phyloP scores from a whole-genome alignment of 2,888 invertebrate species.

The Marasmarcha lunaedactyla region DNA sequence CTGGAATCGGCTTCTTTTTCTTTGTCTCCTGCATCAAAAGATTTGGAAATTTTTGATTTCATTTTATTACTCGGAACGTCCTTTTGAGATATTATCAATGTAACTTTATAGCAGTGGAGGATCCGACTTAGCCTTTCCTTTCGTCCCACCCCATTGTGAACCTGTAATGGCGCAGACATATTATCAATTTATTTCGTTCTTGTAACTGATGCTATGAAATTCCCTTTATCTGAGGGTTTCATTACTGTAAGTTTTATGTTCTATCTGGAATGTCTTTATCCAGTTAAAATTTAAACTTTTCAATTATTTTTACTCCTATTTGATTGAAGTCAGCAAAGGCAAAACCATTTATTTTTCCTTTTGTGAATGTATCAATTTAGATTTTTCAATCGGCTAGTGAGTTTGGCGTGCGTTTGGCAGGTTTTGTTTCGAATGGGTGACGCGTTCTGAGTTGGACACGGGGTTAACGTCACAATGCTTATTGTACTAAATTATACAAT shows the following conservation, averaged over 20 bases:
- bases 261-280: too few species aligned
- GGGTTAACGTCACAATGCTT: constrained; percentile 41
- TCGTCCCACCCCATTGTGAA: constrained; percentile 52
- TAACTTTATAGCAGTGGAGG: constrained; percentile 44
- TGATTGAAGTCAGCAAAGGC: constrained; percentile 10
- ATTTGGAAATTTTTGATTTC: constrained; percentile 17
- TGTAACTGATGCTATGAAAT: constrained; percentile 35
- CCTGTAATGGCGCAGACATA: constrained; percentile 44
- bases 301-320: too few species aligned
- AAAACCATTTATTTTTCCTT: constrained; percentile 30
- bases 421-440: constrained; percentile 54
- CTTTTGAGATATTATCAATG: constrained; percentile 27
- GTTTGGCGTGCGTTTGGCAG: constrained; percentile 51
- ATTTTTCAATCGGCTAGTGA: constrained; percentile 40
- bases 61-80: constrained; percentile 4
- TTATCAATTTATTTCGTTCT: constrained; percentile 55
- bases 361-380: constrained; percentile 39
- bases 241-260: constrained; percentile 21
- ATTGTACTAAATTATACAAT: constrained; percentile 59
- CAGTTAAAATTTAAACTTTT: too few species aligned
- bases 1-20: constrained; percentile 49
- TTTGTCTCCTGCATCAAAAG: constrained; percentile 48
- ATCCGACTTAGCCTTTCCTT: constrained; percentile 42
- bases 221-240: constrained; percentile 40
- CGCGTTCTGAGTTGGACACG: constrained; percentile 43